These are phyloP conservation scores for Mus spretus DNA, from an alignment of 2,797 vertebrate species.

Conservation along the genomic window DNA sequence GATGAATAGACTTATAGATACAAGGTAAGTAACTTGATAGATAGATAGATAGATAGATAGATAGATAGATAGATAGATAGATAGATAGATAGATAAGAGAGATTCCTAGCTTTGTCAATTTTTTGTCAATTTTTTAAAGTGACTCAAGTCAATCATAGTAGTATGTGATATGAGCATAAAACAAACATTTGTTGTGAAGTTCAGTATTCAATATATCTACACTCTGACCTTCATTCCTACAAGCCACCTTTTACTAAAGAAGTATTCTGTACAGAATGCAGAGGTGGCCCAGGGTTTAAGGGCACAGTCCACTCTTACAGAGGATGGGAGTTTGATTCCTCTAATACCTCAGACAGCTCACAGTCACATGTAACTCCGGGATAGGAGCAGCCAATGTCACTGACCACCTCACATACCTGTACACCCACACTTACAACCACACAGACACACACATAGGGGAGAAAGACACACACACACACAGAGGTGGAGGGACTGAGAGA, in stretches of 20 bases:
- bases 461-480: too few species aligned
- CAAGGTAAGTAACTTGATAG: background rate
- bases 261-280: background rate
- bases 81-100: background rate
- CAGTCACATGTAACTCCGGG: background rate
- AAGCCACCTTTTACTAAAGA: background rate
- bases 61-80: background rate
- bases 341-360: background rate
- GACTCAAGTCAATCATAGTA: background rate
- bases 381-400: background rate
- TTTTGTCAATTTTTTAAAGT: background rate
- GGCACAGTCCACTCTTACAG: background rate
- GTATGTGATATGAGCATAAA: background rate
- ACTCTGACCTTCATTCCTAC: background rate
- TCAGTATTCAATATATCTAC: background rate
- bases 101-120: background rate
- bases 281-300: background rate
- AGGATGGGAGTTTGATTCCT: background rate
- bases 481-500: too few species aligned
- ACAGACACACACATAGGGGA: background rate
- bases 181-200: background rate
- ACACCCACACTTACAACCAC: background rate
- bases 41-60: background rate
- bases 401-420: background rate
- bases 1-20: background rate